phyloP scores from a whole-genome alignment of 2,113 vertebrate genomes.

The Psilopogon haemacephalus region DNA sequence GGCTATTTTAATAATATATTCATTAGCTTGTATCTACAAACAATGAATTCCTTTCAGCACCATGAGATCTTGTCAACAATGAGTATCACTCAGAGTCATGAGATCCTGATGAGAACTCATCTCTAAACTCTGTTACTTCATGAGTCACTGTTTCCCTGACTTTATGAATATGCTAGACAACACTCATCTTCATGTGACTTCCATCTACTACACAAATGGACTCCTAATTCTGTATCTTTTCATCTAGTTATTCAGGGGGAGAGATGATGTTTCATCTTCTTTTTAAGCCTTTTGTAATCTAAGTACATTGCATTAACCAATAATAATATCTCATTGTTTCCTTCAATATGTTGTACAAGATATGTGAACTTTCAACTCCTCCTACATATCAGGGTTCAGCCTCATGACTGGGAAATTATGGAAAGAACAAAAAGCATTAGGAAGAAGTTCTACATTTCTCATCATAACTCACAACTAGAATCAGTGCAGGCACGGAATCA shows the following conservation, averaged over 20 bases:
- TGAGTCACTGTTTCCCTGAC: slow-evolving; percentile 57
- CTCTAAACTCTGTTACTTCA: slow-evolving; percentile 10
- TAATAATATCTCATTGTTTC: not conserved
- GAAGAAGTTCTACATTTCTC: not conserved
- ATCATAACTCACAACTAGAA: not conserved
- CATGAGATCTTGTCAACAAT: not conserved
- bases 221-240: not conserved
- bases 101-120: slow-evolving; percentile 6
- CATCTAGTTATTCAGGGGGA: not conserved
- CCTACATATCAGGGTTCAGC: not conserved
- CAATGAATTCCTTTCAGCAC: slow-evolving; percentile 44
- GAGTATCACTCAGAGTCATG: slow-evolving; percentile 45
- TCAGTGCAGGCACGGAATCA: not conserved
- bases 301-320: not conserved
- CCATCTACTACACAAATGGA: not conserved
- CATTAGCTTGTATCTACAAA: slow-evolving; percentile 19
- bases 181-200: slow-evolving; percentile 25
- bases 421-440: not conserved
- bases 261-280: not conserved
- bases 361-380: not conserved
- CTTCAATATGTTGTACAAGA: not conserved
- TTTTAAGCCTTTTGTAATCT: not conserved
- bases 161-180: slow-evolving; percentile 5
- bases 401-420: not conserved
- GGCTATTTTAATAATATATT: slow-evolving; percentile 33